These are phyloP conservation scores for Dyspetes luteomarginatus DNA, from an alignment of 2,888 invertebrate species.

Conservation along the genomic window DNA sequence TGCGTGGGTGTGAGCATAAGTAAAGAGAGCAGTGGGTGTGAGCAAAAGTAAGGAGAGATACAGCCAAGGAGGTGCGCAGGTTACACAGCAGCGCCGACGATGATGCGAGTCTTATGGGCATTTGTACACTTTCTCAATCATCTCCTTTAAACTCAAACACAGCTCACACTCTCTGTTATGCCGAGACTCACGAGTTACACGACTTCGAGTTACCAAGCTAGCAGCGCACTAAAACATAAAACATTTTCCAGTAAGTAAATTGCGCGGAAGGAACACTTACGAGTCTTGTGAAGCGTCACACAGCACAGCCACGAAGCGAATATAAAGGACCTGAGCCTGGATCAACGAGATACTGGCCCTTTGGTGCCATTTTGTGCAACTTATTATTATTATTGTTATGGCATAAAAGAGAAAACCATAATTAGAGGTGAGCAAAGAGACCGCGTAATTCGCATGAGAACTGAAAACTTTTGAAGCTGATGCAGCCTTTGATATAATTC, in stretches of 20 bases:
- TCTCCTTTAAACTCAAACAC: conserved; percentile 16
- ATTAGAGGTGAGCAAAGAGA: no score
- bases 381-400: background rate
- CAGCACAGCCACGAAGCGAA: background rate
- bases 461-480: no score
- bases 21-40: conserved; percentile 48
- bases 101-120: conserved; percentile 39
- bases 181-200: background rate
- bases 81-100: conserved; percentile 42
- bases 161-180: conserved; percentile 1
- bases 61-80: conserved; percentile 40
- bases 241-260: background rate
- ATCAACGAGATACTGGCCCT: background rate
- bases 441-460: no score
- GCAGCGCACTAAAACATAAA: conserved; percentile 17
- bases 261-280: conserved; percentile 6
- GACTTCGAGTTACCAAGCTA: conserved; percentile 32
- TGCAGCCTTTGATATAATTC: no score
- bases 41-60: conserved; percentile 49
- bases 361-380: background rate
- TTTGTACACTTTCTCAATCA: no score
- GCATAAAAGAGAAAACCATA: background rate
- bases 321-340: conserved; percentile 12
- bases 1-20: conserved; percentile 54
- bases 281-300: background rate